phyloP scores from a whole-genome alignment of 1,140 invertebrate genomes.

The Aphelinus certus region DNA sequence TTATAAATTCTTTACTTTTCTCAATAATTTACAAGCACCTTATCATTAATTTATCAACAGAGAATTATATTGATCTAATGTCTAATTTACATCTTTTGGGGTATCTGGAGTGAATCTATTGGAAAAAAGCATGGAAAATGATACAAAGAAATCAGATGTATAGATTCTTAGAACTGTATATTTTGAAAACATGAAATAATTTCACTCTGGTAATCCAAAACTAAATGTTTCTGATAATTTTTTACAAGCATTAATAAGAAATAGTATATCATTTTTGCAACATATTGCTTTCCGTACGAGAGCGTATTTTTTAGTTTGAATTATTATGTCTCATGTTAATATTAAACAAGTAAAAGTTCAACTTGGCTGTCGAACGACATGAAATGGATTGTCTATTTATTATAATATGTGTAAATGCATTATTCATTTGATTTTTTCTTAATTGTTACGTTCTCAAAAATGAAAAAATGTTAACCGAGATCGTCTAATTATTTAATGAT shows the following conservation, averaged over 20 bases:
- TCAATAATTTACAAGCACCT: no score
- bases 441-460: no score
- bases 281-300: slow-evolving; percentile 23
- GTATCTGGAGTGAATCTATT: no score
- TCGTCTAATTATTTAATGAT: no score
- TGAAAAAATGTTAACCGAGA: no score
- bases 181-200: slow-evolving; percentile 17
- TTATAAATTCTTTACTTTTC: no score
- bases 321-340: slow-evolving; percentile 39
- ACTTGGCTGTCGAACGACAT: slow-evolving; percentile 36
- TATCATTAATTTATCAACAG: no score
- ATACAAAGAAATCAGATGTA: slow-evolving; percentile 34
- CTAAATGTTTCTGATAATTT: slow-evolving; percentile 48
- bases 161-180: slow-evolving; percentile 30
- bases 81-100: no score
- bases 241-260: slow-evolving; percentile 32
- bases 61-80: no score
- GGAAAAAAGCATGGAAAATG: slow-evolving; percentile 13
- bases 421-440: neutral
- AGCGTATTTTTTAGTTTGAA: slow-evolving; percentile 34
- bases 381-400: slow-evolving; percentile 12
- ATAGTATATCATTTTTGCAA: slow-evolving; percentile 23
- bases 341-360: slow-evolving; percentile 33
- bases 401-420: slow-evolving; percentile 27
- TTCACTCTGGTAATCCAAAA: slow-evolving; percentile 49